These are phyloP conservation scores for Priocnemis perturbator DNA, from an alignment of 2,888 invertebrate species.

Conservation along the genomic window DNA sequence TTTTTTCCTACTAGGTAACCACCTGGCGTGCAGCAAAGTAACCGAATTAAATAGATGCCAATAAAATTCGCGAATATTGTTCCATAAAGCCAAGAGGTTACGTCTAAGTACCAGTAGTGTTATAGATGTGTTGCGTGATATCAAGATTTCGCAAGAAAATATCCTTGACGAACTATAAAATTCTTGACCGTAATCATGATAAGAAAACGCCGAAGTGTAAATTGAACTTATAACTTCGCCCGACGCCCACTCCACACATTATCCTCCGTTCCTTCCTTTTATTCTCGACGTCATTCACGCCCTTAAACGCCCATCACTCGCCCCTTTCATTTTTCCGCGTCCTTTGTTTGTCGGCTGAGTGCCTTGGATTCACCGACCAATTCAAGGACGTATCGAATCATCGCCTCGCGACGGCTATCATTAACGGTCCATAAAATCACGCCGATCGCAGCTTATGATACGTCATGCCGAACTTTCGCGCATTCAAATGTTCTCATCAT, in stretches of 20 bases:
- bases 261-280: slow-evolving; percentile 8
- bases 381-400: slow-evolving; percentile 46
- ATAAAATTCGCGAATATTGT: no score
- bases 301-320: neutral
- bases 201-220: no score
- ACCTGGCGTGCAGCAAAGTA: no score
- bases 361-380: slow-evolving; percentile 27
- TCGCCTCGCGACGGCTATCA: slow-evolving; percentile 24
- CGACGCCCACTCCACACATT: neutral
- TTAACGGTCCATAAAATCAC: slow-evolving; percentile 42
- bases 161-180: no score
- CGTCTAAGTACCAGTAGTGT: no score
- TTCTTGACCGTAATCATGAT: no score
- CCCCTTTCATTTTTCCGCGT: slow-evolving; percentile 11
- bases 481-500: slow-evolving; percentile 4
- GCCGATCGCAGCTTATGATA: slow-evolving; percentile 19
- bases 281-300: neutral
- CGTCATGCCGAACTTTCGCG: slow-evolving; percentile 10
- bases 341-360: slow-evolving; percentile 24
- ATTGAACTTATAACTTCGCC: no score
- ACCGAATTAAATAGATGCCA: no score
- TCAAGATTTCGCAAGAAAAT: no score
- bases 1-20: no score
- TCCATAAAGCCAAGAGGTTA: no score
- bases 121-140: no score